phyloP scores from a whole-genome alignment of 2,113 vertebrate genomes.

The Caloenas nicobarica region DNA sequence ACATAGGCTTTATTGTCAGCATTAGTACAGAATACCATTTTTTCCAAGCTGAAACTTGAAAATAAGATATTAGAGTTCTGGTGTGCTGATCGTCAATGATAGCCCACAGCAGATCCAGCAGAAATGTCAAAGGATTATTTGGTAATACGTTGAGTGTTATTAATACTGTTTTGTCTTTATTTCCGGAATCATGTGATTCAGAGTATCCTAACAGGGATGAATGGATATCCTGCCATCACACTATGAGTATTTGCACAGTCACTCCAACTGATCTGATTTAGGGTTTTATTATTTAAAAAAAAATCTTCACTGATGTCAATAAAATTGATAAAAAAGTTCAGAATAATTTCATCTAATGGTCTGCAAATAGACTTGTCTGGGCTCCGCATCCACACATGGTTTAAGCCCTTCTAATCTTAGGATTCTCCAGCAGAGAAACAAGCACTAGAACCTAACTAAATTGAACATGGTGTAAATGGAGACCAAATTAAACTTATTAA shows the following conservation, averaged over 20 bases:
- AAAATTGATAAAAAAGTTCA: not conserved
- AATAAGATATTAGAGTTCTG: not conserved
- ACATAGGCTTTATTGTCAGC: not conserved
- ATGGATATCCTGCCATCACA: not conserved
- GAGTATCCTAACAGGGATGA: not conserved
- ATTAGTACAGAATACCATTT: not conserved
- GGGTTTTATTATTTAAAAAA: not conserved
- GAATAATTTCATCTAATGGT: not conserved
- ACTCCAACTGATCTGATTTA: not conserved
- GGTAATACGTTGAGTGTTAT: not conserved
- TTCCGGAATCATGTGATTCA: not conserved
- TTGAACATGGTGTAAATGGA: not conserved
- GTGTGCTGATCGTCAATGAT: not conserved
- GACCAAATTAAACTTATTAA: not conserved
- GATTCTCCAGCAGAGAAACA: not conserved
- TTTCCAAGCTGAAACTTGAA: not conserved
- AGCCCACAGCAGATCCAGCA: not conserved
- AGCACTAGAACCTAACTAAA: not conserved
- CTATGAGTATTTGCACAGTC: not conserved
- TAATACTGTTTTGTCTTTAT: not conserved
- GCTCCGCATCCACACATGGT: not conserved
- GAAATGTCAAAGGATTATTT: not conserved
- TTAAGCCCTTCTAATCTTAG: not conserved
- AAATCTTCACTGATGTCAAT: not conserved
- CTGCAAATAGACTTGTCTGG: not conserved